Evolutionary conservation across 2,113 vertebrate genomes (phyloP).

Genomic region (Propithecus coquereli): DNA sequence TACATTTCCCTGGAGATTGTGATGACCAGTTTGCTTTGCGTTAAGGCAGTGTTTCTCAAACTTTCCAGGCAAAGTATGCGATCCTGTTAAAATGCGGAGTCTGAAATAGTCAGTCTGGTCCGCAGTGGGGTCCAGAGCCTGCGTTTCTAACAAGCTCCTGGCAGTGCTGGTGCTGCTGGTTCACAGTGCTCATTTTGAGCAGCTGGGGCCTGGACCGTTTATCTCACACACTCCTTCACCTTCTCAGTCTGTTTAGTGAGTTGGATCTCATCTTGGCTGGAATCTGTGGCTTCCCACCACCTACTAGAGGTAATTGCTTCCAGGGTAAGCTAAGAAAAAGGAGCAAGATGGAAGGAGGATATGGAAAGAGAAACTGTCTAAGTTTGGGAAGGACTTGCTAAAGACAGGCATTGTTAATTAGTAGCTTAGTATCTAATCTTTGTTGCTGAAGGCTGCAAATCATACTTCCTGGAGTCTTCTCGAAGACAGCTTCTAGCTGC

Average conservation of each 20-base stretch:
- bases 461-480: constrained; percentile 22
- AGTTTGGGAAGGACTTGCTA: not conserved
- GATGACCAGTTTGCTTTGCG: not conserved
- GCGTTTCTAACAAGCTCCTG: too few species aligned
- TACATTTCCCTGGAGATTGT: not conserved
- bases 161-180: too few species aligned
- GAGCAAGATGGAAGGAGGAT: not conserved
- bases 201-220: too few species aligned
- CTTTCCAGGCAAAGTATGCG: accelerated
- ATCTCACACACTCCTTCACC: not conserved
- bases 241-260: not conserved
- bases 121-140: too few species aligned
- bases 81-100: not conserved
- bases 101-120: not conserved
- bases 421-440: not conserved
- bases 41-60: not conserved
- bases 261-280: not conserved
- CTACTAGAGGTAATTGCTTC: not conserved
- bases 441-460: constrained; percentile 31
- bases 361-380: not conserved
- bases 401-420: not conserved
- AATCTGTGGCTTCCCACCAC: not conserved
- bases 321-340: not conserved
- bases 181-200: too few species aligned
- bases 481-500: constrained; percentile 54